Conservation (phyloP, 2,113 vertebrate genomes). For the Lagenorhynchus albirostris region DNA sequence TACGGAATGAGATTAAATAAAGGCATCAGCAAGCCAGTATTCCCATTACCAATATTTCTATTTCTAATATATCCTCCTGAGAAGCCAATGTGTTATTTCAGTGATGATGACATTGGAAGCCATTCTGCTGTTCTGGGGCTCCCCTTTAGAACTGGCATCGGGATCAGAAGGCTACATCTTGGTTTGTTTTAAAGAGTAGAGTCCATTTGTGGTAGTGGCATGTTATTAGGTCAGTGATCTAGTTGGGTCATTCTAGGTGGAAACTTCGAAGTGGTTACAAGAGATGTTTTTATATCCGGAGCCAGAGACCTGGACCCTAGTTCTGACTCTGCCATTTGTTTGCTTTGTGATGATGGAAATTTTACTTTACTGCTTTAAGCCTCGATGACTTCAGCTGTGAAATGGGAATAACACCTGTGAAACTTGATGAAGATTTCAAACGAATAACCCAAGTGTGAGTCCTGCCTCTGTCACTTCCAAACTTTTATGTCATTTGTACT, state of each 20-base stretch:
- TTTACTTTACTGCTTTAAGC: background rate
- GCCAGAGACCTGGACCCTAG: background rate
- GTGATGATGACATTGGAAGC: background rate
- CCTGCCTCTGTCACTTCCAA: background rate
- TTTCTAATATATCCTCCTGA: conserved; percentile 15
- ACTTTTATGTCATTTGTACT: background rate
- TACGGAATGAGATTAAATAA: background rate
- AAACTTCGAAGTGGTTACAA: background rate
- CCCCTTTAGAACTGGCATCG: background rate
- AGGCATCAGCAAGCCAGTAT: background rate
- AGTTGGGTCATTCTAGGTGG: background rate
- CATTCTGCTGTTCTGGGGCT: background rate
- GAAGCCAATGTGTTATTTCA: background rate
- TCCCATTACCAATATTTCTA: background rate
- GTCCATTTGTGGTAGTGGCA: background rate
- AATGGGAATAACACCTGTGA: background rate
- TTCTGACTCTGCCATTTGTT: background rate
- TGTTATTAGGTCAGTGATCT: background rate
- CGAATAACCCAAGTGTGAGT: background rate
- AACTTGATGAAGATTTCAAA: background rate
- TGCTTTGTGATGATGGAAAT: background rate
- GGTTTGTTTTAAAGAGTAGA: background rate
- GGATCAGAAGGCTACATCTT: background rate
- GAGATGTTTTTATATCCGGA: background rate
- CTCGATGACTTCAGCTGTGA: background rate